Percentiles rank a stretch among this genome's conserved stretches.
phyloP scores from a whole-genome alignment of 1,140 invertebrate species.

The Drosophila watanabei region DNA sequence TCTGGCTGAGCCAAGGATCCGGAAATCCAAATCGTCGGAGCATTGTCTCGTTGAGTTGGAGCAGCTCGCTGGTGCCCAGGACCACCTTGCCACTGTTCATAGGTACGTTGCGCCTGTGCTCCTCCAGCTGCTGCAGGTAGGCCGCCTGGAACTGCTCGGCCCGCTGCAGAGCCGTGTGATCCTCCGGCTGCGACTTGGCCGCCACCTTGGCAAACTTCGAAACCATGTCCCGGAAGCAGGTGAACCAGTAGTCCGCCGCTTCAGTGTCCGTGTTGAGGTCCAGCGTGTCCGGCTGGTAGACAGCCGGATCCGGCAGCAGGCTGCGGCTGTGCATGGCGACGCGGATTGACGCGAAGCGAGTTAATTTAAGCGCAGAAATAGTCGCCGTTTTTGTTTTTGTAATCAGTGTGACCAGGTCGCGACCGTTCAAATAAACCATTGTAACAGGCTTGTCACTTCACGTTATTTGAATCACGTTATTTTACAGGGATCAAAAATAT shows the following conservation, averaged over 20 bases:
- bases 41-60: constrained; percentile 97
- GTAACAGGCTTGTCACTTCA: not conserved
- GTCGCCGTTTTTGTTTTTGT: constrained; percentile 33
- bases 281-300: constrained; percentile 95
- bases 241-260: constrained; percentile 96
- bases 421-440: not conserved
- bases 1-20: constrained; percentile 94
- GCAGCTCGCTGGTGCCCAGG: constrained; percentile 90
- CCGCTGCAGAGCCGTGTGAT: constrained; percentile 91
- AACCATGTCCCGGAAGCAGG: constrained; percentile 94
- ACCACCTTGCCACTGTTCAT: constrained; percentile 88
- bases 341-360: constrained; percentile 36
- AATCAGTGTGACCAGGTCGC: constrained; percentile 14
- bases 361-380: constrained; percentile 37
- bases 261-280: constrained; percentile 94
- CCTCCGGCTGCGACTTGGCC: constrained; percentile 91
- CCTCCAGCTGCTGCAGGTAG: constrained; percentile 92
- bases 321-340: constrained; percentile 71
- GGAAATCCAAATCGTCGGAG: constrained; percentile 96
- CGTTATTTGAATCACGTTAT: not conserved
- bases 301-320: constrained; percentile 85
- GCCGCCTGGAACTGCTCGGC: constrained; percentile 94
- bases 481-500: not conserved
- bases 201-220: constrained; percentile 92
- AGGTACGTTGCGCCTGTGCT: constrained; percentile 89